Percentiles rank a stretch among this genome's conserved stretches.
Conservation (phyloP, 1,140 invertebrate species). For the Philopotamus ludificatus region DNA sequence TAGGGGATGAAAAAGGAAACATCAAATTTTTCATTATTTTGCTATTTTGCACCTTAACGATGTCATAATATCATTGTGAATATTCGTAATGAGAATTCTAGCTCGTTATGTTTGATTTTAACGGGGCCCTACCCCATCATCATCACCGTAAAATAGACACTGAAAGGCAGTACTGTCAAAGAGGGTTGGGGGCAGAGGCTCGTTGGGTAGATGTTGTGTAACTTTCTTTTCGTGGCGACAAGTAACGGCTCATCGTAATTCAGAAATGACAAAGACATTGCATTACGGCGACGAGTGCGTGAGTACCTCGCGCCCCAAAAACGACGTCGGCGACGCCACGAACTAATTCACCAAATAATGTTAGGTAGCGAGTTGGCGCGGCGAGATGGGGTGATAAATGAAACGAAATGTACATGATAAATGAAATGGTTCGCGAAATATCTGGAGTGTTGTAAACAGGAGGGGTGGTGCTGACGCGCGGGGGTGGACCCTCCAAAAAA, state of each 20-base stretch:
- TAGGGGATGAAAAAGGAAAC: no score
- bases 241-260: constrained; percentile 35
- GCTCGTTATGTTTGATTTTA: no score
- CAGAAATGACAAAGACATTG: constrained; percentile 40
- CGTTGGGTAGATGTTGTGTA: constrained; percentile 24
- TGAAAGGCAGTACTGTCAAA: neutral
- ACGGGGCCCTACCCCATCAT: no score
- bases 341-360: constrained; percentile 24
- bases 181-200: constrained; percentile 5
- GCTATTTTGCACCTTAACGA: no score
- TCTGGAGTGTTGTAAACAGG: constrained; percentile 31
- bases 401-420: constrained; percentile 41
- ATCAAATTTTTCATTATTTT: no score
- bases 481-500: neutral
- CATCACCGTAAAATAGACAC: no score
- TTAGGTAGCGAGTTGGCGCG: constrained; percentile 9
- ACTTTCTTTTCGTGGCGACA: constrained; percentile 30
- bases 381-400: constrained; percentile 36
- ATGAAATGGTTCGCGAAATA: constrained; percentile 38
- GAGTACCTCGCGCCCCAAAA: neutral
- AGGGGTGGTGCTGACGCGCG: neutral
- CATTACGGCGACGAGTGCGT: constrained; percentile 19
- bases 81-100: no score
- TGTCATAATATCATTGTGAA: no score
- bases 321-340: neutral